These are phyloP conservation scores for Endomychus coccineus DNA, from an alignment of 2,888 invertebrate species.

Conservation along the genomic window DNA sequence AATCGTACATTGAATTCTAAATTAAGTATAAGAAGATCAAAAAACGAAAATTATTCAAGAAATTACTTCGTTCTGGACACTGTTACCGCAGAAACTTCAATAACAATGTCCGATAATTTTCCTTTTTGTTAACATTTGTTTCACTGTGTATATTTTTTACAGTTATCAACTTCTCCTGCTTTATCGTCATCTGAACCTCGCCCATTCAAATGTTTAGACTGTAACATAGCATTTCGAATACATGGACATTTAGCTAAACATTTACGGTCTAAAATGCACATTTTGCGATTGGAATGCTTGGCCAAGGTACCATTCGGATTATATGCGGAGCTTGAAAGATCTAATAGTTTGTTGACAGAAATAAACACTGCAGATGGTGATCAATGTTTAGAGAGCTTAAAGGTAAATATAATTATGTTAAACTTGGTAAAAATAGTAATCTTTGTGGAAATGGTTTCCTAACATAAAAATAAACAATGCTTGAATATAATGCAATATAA, in stretches of 20 bases:
- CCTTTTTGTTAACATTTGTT: too few species aligned
- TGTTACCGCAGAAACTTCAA: too few species aligned
- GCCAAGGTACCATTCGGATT: slow-evolving; percentile 91
- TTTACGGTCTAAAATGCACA: slow-evolving; percentile 91
- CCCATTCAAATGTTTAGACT: slow-evolving; percentile 93
- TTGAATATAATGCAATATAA: too few species aligned
- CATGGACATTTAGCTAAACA: slow-evolving; percentile 97
- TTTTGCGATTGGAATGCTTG: slow-evolving; percentile 85
- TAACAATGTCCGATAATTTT: too few species aligned
- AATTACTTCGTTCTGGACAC: too few species aligned
- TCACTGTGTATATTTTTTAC: too few species aligned
- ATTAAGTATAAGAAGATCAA: too few species aligned
- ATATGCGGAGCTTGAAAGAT: slow-evolving; percentile 88
- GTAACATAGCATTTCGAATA: slow-evolving; percentile 92
- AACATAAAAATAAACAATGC: too few species aligned
- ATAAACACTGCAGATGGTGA: slow-evolving; percentile 96
- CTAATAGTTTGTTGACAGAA: slow-evolving; percentile 82
- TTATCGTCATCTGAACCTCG: slow-evolving; percentile 83
- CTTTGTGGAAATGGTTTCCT: too few species aligned
- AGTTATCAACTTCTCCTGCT: slow-evolving; percentile 51
- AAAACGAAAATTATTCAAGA: too few species aligned
- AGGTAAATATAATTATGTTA: slow-evolving; percentile 43
- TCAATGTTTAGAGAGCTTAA: slow-evolving; percentile 82
- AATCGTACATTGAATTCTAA: too few species aligned
- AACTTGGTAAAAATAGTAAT: too few species aligned